These are phyloP conservation scores for Erethizon dorsatum DNA, from an alignment of 2,797 vertebrate species.

Conservation along the genomic window DNA sequence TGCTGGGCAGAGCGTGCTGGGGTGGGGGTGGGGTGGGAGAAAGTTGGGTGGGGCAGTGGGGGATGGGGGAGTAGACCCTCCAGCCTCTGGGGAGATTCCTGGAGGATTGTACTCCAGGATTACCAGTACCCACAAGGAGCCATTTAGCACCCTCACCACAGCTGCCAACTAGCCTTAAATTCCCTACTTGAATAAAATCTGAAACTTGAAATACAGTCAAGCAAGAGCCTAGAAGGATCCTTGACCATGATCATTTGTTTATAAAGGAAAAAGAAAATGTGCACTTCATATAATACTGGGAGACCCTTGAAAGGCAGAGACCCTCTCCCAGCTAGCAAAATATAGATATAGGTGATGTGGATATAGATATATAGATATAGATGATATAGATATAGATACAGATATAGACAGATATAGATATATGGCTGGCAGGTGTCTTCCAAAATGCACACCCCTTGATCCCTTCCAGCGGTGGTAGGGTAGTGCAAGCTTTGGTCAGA, in stretches of 20 bases:
- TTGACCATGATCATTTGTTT: neutral
- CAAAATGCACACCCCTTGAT: neutral
- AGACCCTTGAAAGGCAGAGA: neutral
- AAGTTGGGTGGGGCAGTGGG: neutral
- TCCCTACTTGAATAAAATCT: neutral
- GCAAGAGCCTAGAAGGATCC: neutral
- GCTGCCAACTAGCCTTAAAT: neutral
- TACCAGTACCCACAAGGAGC: no score
- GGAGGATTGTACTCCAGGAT: neutral
- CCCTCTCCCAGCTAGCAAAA: neutral
- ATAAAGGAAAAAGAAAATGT: neutral
- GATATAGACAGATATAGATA: neutral
- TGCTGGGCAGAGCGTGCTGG: neutral
- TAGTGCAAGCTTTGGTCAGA: neutral
- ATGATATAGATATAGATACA: neutral
- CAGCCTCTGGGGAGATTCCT: neutral
- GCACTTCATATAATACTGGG: neutral
- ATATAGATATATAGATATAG: neutral
- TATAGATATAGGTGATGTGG: neutral
- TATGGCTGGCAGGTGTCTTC: neutral
- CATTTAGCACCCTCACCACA: neutral
- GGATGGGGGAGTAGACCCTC: no score
- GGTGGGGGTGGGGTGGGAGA: neutral
- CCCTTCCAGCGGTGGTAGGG: neutral
- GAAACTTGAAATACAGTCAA: constrained; percentile 41